Evolutionary conservation across 1,140 invertebrate species (phyloP).

Genomic region (Chionoecetes opilio): DNA sequence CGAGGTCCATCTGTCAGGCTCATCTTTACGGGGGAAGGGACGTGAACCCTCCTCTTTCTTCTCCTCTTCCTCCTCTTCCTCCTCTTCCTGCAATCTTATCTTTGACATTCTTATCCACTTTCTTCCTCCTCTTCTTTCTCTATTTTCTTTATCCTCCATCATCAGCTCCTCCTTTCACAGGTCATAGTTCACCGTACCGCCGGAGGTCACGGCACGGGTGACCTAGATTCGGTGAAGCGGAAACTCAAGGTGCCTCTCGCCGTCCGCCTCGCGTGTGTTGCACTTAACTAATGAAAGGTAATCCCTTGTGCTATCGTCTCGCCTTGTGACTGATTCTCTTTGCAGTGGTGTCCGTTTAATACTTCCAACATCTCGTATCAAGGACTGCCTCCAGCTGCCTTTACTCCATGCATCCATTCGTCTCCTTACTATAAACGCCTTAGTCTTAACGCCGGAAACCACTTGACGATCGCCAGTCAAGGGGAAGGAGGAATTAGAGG

Average conservation of each 20-base stretch:
- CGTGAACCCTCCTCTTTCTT: not conserved
- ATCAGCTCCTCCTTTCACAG: not conserved
- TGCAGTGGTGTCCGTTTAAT: not conserved
- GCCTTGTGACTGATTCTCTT: not conserved
- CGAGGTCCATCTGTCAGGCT: not conserved
- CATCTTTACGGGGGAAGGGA: not conserved
- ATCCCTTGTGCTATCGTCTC: not conserved
- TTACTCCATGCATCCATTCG: not conserved
- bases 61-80: not conserved
- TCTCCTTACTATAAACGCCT: not conserved
- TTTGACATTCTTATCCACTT: too few species aligned
- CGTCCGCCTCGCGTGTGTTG: not conserved
- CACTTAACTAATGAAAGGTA: conserved; percentile 1
- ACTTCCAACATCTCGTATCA: not conserved
- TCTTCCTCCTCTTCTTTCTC: not conserved
- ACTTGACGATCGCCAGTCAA: not conserved
- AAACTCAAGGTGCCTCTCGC: not conserved
- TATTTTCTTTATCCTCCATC: too few species aligned
- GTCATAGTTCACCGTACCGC: not conserved
- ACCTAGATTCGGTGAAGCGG: not conserved
- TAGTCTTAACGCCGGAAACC: not conserved
- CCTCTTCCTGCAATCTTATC: not conserved
- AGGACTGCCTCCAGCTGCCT: not conserved
- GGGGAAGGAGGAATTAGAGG: not conserved
- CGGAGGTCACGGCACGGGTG: not conserved